phyloP scores from a whole-genome alignment of 1,140 invertebrate species.

The Oscheius sp. region DNA sequence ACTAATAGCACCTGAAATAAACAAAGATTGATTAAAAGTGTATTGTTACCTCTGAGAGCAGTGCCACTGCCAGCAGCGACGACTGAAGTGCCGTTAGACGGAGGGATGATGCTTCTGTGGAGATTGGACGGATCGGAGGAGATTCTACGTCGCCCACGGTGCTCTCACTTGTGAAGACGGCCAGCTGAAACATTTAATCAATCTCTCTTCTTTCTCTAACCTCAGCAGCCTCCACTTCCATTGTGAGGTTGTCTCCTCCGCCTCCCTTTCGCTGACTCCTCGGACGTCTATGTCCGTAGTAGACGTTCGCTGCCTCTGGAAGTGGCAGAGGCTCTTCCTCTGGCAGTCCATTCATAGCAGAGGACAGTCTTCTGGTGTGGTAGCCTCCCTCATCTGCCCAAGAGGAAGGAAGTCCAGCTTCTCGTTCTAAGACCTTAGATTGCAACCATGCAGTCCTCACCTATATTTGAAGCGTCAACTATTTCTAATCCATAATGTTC shows the following conservation, averaged over 20 bases:
- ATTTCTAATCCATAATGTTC: background rate
- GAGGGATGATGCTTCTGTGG: background rate
- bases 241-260: background rate
- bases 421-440: background rate
- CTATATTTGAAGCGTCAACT: background rate
- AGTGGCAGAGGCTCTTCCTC: background rate
- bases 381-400: background rate
- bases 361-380: background rate
- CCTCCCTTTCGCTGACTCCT: slow-evolving; percentile 1
- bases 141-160: background rate
- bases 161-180: background rate
- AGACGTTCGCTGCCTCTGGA: background rate
- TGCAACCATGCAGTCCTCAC: background rate
- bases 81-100: background rate
- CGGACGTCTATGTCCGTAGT: background rate
- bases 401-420: background rate
- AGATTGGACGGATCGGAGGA: background rate
- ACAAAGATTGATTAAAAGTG: background rate
- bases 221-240: background rate
- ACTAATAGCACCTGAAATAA: background rate
- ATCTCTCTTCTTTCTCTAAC: background rate
- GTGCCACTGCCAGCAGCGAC: background rate
- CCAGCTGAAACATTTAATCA: background rate
- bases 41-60: background rate
- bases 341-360: background rate